Evolutionary conservation across 2,113 vertebrate species (phyloP).

Genomic region (Romanogobio albipinnatus): DNA sequence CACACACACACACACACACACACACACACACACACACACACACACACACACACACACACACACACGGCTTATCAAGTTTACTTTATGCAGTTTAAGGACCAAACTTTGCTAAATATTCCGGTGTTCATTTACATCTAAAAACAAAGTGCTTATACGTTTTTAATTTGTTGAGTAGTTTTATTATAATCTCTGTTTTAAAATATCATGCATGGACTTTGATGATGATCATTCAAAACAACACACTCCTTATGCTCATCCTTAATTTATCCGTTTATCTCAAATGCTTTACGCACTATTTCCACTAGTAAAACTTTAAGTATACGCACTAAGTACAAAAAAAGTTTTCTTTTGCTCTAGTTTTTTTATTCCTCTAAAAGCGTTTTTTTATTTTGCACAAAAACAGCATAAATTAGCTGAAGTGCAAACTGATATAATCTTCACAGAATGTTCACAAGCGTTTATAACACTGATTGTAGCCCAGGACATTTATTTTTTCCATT

Average conservation of each 20-base stretch:
- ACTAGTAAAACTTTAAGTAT: not conserved
- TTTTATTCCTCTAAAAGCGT: not conserved
- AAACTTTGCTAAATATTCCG: not conserved
- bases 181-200: not conserved
- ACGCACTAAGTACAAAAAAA: not conserved
- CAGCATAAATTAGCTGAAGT: conserved; percentile 52
- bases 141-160: not conserved
- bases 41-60: conserved; percentile 40
- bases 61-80: not conserved
- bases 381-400: not conserved
- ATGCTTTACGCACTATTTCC: not conserved
- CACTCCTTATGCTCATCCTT: not conserved
- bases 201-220: not conserved
- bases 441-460: conserved; percentile 63
- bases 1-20: not conserved
- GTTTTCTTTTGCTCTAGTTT: not conserved
- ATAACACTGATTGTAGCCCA: conserved; percentile 18
- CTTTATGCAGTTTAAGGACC: not conserved
- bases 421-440: conserved; percentile 69
- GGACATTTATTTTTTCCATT: not conserved
- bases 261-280: not conserved
- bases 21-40: conserved; percentile 8
- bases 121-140: not conserved
- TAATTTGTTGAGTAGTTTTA: not conserved
- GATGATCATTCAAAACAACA: not conserved